Base-by-base conservation (phyloP, 2,113 vertebrate genomes). In the Tympanuchus pallidicinctus region DNA sequence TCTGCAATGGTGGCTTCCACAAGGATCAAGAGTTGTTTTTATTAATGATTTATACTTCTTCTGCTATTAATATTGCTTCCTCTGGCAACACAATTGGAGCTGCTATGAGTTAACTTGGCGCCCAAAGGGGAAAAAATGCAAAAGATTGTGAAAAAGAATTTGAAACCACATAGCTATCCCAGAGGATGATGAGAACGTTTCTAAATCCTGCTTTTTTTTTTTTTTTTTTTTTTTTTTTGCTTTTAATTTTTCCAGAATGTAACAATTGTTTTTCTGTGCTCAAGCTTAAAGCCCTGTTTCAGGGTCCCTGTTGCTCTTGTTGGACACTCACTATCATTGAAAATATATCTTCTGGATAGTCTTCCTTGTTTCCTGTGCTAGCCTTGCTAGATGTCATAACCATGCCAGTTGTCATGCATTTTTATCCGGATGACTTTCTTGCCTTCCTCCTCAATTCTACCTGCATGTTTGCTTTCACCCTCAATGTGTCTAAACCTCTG, bases 1-100 rank as follows among this genome's bases (percentile, higher is more conserved):
- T 13, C 43, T 86, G 42, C 20, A 36, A 40, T 40, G 34, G 8
- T 77, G 43, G 27, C 10, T 92, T 88, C 79, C 56, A 81, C 1
- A 1, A 91, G 59, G 42, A 82, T 92, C 76, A 90, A 47, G 38
- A 88, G 60, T 34, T 74, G 20, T 20, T 90, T 95, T 79, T 54
- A 20, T 65, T 87, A 61, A 52, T 92, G 50, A 93, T 92, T 90
- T 90, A 27, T 88, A 60, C 70, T 93, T 89, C 43, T 94, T 59
- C 38, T 86, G 15, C 32, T 92, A 19, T 76, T 86, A 92, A 78
- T 75, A 84, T 59, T 69, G 25, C 57, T 95, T 92, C 42, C 22
- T 45, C 79, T 91, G 76, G 79, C 1, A 11, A 69, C 20, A 34
- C 48, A 88, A 14, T 40, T 83, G 73, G 34, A 71, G 30, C 61